These are phyloP conservation scores for Pristiophorus japonicus DNA, from an alignment of 2,113 vertebrate species.

Conservation along the genomic window DNA sequence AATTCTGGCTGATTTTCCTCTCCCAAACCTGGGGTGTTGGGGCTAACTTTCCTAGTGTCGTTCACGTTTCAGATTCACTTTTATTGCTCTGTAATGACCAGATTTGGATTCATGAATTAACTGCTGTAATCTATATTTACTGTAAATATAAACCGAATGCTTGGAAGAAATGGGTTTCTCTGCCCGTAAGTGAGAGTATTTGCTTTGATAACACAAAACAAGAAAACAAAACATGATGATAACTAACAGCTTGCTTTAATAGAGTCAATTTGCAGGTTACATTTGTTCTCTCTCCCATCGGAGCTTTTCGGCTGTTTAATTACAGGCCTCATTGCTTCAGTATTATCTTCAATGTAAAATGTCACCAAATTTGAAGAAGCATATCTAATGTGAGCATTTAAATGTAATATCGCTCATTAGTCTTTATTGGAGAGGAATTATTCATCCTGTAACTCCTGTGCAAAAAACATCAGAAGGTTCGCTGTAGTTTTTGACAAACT, in stretches of 20 bases:
- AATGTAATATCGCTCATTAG: conserved; percentile 77
- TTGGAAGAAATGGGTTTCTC: background rate
- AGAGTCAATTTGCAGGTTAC: conserved; percentile 52
- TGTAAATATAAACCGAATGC: background rate
- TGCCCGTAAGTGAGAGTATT: background rate
- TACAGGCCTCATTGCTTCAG: conserved; percentile 76
- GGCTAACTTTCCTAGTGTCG: background rate
- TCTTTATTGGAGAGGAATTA: conserved; percentile 70
- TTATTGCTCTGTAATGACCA: background rate
- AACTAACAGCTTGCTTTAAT: conserved; percentile 49
- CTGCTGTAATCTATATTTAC: background rate
- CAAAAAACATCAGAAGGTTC: background rate
- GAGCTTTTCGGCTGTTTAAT: conserved; percentile 72
- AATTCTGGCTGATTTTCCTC: background rate
- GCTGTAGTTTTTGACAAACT: background rate
- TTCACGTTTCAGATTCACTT: background rate
- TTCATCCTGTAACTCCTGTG: conserved; percentile 55
- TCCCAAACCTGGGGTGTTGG: background rate
- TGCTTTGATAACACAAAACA: conserved; percentile 38
- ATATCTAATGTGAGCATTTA: conserved; percentile 71
- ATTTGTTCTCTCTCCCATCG: conserved; percentile 68
- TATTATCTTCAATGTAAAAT: conserved; percentile 50
- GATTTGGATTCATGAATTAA: background rate
- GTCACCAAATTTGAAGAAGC: conserved; percentile 67
- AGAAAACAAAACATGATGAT: conserved; percentile 44